These are phyloP conservation scores for Vanacampus margaritifer DNA, from an alignment of 2,113 vertebrate species.

Conservation along the genomic window DNA sequence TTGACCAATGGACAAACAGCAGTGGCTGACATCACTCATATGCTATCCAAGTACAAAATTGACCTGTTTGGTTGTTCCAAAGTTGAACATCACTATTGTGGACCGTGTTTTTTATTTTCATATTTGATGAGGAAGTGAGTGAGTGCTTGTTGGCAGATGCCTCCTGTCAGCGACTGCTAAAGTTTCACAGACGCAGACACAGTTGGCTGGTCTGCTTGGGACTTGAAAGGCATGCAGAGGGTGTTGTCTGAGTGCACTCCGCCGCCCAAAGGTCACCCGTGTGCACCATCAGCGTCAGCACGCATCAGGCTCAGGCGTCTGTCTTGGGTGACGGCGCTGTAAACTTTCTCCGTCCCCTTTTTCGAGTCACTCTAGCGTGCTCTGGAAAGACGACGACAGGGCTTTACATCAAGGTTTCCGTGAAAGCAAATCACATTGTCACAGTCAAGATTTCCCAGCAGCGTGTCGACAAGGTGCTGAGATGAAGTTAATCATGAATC, in stretches of 20 bases:
- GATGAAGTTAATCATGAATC: slow-evolving; percentile 57
- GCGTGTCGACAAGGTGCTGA: slow-evolving; percentile 16
- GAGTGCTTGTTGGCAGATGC: slow-evolving; percentile 72
- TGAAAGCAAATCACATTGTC: slow-evolving; percentile 4
- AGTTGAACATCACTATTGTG: slow-evolving; percentile 3
- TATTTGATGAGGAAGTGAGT: slow-evolving; percentile 13
- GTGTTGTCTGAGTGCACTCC: slow-evolving; percentile 73
- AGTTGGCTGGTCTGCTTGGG: slow-evolving; percentile 72
- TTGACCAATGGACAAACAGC: background rate
- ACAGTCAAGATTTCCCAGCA: slow-evolving; percentile 11
- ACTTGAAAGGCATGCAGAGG: slow-evolving; percentile 72
- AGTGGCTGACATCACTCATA: background rate
- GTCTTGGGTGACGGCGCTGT: background rate
- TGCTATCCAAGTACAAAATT: no score
- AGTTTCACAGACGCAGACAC: slow-evolving; percentile 71
- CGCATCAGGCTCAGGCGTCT: slow-evolving; percentile 62
- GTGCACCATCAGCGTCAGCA: slow-evolving; percentile 71
- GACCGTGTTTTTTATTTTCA: background rate
- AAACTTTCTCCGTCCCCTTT: background rate
- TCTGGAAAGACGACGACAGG: background rate
- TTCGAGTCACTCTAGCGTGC: background rate
- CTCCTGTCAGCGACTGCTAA: slow-evolving; percentile 65
- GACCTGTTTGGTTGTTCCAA: background rate
- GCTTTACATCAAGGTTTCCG: background rate
- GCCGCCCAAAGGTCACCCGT: slow-evolving; percentile 73